Evolutionary conservation across 2,888 invertebrate species (phyloP), one percentile per base, ranked within the genome.

Genomic region (Drosophila ochracea): DNA sequence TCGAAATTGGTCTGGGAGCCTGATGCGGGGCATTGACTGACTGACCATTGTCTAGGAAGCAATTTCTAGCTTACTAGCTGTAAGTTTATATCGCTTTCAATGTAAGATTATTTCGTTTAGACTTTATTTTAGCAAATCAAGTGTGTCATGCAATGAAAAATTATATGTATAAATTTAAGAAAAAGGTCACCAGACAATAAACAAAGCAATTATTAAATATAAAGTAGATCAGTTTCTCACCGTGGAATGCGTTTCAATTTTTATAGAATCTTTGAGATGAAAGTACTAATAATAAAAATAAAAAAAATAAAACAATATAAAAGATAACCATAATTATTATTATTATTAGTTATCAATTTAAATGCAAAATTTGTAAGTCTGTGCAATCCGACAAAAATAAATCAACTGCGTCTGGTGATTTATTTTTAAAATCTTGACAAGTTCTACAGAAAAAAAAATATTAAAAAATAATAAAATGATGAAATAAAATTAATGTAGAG

Each of bases 21-120:
- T 50, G 62, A 61, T 66, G 59, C 25, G 50, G 57, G 67, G 71
- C 78, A 80, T 69, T 79, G 80, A 73, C 79, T 82, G 76, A 73
- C 73, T 84, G 57, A 30, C 28, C 33, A 50, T 30, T 25, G 53
- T 47, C 49, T 41, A 35, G 66, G 39, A 41, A 41, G 66, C 39
- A 13, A 31, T 31, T 64, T 64, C 21, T 7, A 16, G 47, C 4
- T 25, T 25, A 7, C 47, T 47, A 21, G 30, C 37, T 11, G 4
- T 19, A 16, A 19, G 21, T 28, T 59, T 16, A 33, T 31, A 33
- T n/a, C 41, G 41, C 41, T 25, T 16, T 59, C 7, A n/a, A 35
- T 59, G 3, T 47, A 4, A 11, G 21, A 16, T 10, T 5, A 39
- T 11, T 30, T 4, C 25, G 7, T 16, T 16, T 28, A 25, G 31